Conservation (phyloP, 2,113 vertebrate species). For the Centrocercus urophasianus region DNA sequence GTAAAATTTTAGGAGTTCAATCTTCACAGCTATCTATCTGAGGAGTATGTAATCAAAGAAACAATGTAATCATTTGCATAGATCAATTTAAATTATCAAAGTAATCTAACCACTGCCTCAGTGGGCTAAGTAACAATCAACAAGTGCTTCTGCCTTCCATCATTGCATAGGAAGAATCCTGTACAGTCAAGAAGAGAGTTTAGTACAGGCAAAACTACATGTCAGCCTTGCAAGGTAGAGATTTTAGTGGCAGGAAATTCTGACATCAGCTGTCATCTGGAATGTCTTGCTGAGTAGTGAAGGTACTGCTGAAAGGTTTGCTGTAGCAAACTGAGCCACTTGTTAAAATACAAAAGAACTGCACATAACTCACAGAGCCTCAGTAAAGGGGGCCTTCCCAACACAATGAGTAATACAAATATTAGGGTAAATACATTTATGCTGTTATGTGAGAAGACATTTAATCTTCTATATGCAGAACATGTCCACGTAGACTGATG, state of each 20-base stretch:
- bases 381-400: not conserved
- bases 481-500: not conserved
- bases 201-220: not conserved
- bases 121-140: not conserved
- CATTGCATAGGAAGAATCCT: not conserved
- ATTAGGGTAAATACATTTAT: not conserved
- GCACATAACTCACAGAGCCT: not conserved
- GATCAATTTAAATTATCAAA: not conserved
- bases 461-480: not conserved
- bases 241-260: not conserved
- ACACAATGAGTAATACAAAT: not conserved
- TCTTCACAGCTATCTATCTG: not conserved
- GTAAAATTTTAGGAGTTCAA: not conserved
- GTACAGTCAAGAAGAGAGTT: not conserved
- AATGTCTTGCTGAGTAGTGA: not conserved
- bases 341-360: not conserved
- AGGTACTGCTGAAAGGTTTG: not conserved
- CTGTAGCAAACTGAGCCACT: not conserved
- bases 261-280: not conserved
- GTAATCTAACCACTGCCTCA: not conserved
- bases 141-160: not conserved
- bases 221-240: not conserved
- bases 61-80: not conserved
- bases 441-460: not conserved
- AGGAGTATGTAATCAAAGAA: not conserved